Evolutionary conservation across 1,140 invertebrate species (phyloP).

Genomic region (Tetragnatha versicolor): DNA sequence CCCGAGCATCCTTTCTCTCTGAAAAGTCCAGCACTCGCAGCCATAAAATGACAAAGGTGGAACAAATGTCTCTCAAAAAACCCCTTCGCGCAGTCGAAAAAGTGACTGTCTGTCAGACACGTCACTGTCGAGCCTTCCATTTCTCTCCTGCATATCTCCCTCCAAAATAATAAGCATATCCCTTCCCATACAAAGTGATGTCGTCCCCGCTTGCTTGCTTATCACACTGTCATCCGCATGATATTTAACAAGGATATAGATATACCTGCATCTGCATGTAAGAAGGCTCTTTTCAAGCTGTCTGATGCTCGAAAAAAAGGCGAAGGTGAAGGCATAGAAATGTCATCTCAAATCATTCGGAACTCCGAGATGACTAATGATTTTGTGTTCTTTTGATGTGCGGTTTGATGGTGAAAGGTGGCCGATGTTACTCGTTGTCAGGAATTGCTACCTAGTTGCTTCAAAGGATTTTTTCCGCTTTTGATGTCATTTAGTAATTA

Average conservation of each 20-base stretch:
- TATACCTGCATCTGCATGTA: slow-evolving; percentile 24
- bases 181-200: slow-evolving; percentile 26
- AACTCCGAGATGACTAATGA: slow-evolving; percentile 16
- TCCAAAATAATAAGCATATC: slow-evolving; percentile 49
- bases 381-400: slow-evolving; percentile 20
- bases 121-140: background rate
- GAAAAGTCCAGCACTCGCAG: slow-evolving; percentile 3
- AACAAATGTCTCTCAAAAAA: slow-evolving; percentile 35
- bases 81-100: slow-evolving; percentile 8
- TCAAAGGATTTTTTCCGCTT: too few relatives aligned
- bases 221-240: slow-evolving; percentile 21
- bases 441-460: too few relatives aligned
- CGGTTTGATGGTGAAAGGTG: slow-evolving; percentile 5
- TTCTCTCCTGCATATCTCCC: background rate
- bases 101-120: slow-evolving; percentile 28
- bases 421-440: background rate
- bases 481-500: too few relatives aligned
- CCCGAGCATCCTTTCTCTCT: too few relatives aligned
- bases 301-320: background rate
- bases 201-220: slow-evolving; percentile 23
- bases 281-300: background rate
- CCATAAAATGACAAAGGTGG: slow-evolving; percentile 18
- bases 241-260: slow-evolving; percentile 46
- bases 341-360: background rate
- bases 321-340: background rate